Base-by-base conservation (phyloP, 1,140 invertebrate genomes). In the Colletes latitarsis region DNA sequence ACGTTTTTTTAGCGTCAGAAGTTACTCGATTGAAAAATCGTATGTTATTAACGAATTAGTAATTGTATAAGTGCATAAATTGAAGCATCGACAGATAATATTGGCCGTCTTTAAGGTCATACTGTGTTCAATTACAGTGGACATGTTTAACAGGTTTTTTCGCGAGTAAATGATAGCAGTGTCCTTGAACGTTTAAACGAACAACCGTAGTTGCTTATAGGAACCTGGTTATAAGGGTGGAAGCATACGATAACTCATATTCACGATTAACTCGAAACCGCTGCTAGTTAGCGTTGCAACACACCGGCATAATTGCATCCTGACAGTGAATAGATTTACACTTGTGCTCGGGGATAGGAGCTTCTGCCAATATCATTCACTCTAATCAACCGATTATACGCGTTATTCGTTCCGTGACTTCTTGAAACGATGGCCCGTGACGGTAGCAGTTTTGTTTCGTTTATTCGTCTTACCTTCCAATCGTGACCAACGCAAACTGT, bases 231-330 rank as follows among this genome's bases (percentile, higher is more conserved):
- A 17, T 41, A 71, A 52, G 6, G 21, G 52, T 19, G 8, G 55
- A 46, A 67, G 68, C 49, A 12, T 41, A 19, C 49, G 73, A 75
- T 75, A 76, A 76, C 30, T 76, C 74, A 76, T 76, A 76, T 67
- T 76, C 52, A 17, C 64, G 74, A 68, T 77, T 68, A 77, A 68
- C 64, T 55, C 52, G 63, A 76, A 76, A 76, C 63, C 52, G 53
- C 39, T 52, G 63, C 49, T 57, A 76, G 73, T 76, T 76, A 76
- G 30, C 19, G 74, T 76, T 68, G 52, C 64, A 53, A 75, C 30
- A 62, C 74, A 76, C 39, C 39, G 39, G 64, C 68, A 55, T 69
- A 77, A 77, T 77, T 77, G 74, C 74, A 77, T 77, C 74, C 74
- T 69, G 64, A 58, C 74, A 69, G 41, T 39, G 74, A 77, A 77